Evolutionary conservation across 2,113 vertebrate genomes (phyloP), one percentile per base, ranked within the genome.

Genomic region (Eulacestoma nigropectus): DNA sequence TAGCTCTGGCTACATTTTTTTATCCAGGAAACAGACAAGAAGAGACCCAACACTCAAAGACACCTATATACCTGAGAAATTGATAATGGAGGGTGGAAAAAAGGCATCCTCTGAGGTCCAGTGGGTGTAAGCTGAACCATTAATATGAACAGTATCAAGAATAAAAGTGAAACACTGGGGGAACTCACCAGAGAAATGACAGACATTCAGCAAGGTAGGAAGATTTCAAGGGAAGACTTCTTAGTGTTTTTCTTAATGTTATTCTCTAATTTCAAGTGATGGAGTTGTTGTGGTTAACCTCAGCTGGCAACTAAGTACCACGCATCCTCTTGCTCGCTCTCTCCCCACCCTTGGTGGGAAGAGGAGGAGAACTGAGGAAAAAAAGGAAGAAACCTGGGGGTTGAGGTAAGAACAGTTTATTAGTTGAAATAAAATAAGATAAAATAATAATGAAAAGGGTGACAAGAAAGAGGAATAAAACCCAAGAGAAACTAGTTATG

Each of bases 281-380:
- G 22, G 41, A 76, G 21, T 27, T 18, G 64, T 30, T 32, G 11
- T 85, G 59, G 59, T 52, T 67, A 60, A 65, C 17, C 25, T 79
- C 26, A 60, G 46, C 12, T 41, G 27, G 21, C 15, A 44, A 11
- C 26, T 20, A 47, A 53, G 52, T 27, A 60, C 18, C 39, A 35
- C 0, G 0, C 60, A 47, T 26, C 39, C 1, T 1, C 12, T 60
- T 79, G 30, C 44, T 85, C 59, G 12, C 21, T 39, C n/a, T 30
- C 3, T 5, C 10, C 41, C 20, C 16, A 41, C 11, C 10, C 30
- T 35, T 69, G 35, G 26, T n/a, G 33, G 20, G 41, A 68, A 27
- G 46, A 59, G 44, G n/a, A 70, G 11, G 6, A 82, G 26, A 83
- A 41, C 5, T 76, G 55, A 17, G 46, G 1, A 3, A 6, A 46